Evolutionary conservation across 2,888 invertebrate species (phyloP).

Genomic region (Pasiphila rectangulata): DNA sequence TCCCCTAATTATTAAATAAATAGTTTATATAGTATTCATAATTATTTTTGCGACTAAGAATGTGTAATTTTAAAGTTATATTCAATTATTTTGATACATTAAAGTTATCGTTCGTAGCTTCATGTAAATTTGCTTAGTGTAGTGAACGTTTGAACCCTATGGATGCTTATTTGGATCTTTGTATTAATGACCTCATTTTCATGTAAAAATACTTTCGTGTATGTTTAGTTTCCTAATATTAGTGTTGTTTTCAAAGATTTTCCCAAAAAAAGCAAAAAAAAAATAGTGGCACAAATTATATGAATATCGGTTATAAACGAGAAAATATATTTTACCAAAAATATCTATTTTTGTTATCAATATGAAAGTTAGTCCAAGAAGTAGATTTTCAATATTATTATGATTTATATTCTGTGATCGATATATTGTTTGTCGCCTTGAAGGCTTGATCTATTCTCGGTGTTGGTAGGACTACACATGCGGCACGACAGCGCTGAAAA

Average conservation of each 20-base stretch:
- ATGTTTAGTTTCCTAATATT: slow-evolving; percentile 41
- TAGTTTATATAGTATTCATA: slow-evolving; percentile 38
- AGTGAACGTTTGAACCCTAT: slow-evolving; percentile 21
- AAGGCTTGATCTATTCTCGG: slow-evolving; percentile 47
- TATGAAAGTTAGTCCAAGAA: slow-evolving; percentile 61
- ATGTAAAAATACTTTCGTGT: slow-evolving; percentile 47
- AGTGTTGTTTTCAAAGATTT: slow-evolving; percentile 38
- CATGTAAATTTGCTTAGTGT: slow-evolving; percentile 51
- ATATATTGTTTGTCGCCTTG: slow-evolving; percentile 57
- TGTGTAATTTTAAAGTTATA: slow-evolving; percentile 40
- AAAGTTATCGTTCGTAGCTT: slow-evolving; percentile 43
- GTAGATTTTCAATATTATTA: slow-evolving; percentile 38
- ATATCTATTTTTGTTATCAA: slow-evolving; percentile 72
- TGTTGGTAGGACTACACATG: slow-evolving; percentile 38
- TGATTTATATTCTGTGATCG: slow-evolving; percentile 68
- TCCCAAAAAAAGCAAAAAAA: slow-evolving; percentile 29
- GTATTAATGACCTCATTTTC: slow-evolving; percentile 34
- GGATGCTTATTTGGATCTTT: slow-evolving; percentile 29
- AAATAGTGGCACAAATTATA: slow-evolving; percentile 55
- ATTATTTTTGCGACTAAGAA: slow-evolving; percentile 42
- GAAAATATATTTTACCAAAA: slow-evolving; percentile 70
- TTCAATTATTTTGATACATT: slow-evolving; percentile 41
- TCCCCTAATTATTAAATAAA: slow-evolving; percentile 35
- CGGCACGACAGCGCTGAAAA: slow-evolving; percentile 17
- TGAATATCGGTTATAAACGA: slow-evolving; percentile 57